Conservation (phyloP, 2,113 vertebrate species). For the Eira barbara region DNA sequence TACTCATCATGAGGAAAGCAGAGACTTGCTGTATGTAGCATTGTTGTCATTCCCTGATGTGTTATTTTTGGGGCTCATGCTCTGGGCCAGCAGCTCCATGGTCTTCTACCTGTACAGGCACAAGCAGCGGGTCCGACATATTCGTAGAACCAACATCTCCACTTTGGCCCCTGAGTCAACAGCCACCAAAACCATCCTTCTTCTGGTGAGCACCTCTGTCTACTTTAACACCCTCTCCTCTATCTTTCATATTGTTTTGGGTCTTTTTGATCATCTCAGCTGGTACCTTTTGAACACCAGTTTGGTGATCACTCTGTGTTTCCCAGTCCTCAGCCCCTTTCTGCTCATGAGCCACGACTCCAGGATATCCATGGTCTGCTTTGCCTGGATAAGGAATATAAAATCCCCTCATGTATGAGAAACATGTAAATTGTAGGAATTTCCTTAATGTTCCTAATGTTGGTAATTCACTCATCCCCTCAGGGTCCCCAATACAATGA, state of each 20-base stretch:
- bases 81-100: background rate
- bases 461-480: background rate
- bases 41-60: background rate
- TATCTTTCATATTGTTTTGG: background rate
- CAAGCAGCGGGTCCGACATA: background rate
- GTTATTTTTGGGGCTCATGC: background rate
- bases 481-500: background rate
- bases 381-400: background rate
- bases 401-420: too few species aligned
- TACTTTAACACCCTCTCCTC: background rate
- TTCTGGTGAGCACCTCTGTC: background rate
- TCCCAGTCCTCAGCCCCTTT: background rate
- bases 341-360: background rate
- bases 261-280: background rate
- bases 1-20: too few species aligned
- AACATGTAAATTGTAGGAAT: background rate
- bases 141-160: background rate
- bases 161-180: background rate
- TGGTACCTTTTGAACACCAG: fast-evolving
- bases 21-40: background rate
- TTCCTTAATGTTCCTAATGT: background rate
- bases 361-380: background rate
- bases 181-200: background rate
- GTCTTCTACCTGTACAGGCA: background rate
- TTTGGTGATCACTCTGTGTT: background rate